phyloP scores from a whole-genome alignment of 2,797 vertebrate genomes.

The Scolopax bukidnonensis region DNA sequence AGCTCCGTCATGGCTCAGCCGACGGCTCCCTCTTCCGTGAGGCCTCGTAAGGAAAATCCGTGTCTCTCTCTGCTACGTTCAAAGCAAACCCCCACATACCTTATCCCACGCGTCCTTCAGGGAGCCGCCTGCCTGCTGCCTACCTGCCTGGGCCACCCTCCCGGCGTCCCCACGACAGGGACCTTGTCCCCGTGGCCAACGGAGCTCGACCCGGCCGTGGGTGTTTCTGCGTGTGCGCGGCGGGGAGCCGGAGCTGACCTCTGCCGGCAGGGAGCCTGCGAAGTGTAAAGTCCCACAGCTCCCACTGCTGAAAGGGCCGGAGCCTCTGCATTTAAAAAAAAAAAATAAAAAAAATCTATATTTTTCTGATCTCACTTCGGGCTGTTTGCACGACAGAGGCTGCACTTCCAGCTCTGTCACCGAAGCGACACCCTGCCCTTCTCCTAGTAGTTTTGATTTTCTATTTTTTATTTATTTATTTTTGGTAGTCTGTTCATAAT shows the following conservation, averaged over 20 bases:
- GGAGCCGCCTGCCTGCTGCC: not conserved
- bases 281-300: not conserved
- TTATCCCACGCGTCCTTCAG: not conserved
- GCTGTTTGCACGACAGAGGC: accelerated
- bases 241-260: not conserved
- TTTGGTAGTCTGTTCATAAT: not conserved
- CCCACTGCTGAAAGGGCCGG: accelerated
- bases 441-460: not conserved
- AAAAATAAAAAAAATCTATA: too few relatives aligned
- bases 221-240: not conserved
- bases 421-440: not conserved
- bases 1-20: not conserved
- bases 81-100: not conserved
- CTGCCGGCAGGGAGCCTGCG: not conserved
- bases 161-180: accelerated
- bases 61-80: accelerated
- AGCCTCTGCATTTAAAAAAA: not conserved
- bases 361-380: accelerated
- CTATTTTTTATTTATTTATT: not conserved
- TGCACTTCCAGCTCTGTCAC: not conserved
- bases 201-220: not conserved
- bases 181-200: not conserved
- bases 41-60: accelerated
- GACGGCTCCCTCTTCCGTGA: not conserved
- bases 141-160: not conserved